A percentile compares a stretch with the other conserved stretches of the same genome.
These are phyloP conservation scores for Cheilinus undulatus DNA, from an alignment of 2,113 vertebrate genomes.

Conservation along the genomic window DNA sequence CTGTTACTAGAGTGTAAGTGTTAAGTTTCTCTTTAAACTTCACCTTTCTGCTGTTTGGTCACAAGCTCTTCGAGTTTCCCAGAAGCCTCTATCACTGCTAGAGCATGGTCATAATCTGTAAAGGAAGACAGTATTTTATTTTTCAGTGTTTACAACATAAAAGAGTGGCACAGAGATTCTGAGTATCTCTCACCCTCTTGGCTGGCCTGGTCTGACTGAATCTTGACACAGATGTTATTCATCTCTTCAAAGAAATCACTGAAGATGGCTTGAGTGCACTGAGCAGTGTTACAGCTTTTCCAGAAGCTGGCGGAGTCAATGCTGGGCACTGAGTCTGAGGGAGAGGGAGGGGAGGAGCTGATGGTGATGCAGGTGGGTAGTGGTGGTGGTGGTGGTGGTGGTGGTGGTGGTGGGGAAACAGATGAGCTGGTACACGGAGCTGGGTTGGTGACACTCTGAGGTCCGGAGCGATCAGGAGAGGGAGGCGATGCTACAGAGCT, in stretches of 20 bases:
- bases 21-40: neutral
- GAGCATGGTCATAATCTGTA: slow-evolving; percentile 74
- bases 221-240: slow-evolving; percentile 62
- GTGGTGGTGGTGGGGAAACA: neutral
- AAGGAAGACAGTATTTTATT: neutral
- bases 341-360: neutral
- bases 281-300: slow-evolving; percentile 72
- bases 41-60: slow-evolving; percentile 73
- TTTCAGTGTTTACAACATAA: neutral
- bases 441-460: fast-evolving
- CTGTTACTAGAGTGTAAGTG: neutral
- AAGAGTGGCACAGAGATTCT: neutral
- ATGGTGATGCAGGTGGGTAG: neutral
- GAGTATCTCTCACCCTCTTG: slow-evolving; percentile 71
- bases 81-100: slow-evolving; percentile 72
- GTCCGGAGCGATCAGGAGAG: neutral
- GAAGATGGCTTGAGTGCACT: slow-evolving; percentile 77
- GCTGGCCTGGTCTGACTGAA: slow-evolving; percentile 71
- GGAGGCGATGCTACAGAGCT: neutral
- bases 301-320: slow-evolving; percentile 68
- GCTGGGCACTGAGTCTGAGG: neutral
- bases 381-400: no score
- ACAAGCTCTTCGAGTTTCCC: slow-evolving; percentile 70
- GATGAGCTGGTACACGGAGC: neutral
- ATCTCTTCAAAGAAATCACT: slow-evolving; percentile 61